Base-by-base conservation (phyloP, 1,140 invertebrate species). In the Micrasema minimum region DNA sequence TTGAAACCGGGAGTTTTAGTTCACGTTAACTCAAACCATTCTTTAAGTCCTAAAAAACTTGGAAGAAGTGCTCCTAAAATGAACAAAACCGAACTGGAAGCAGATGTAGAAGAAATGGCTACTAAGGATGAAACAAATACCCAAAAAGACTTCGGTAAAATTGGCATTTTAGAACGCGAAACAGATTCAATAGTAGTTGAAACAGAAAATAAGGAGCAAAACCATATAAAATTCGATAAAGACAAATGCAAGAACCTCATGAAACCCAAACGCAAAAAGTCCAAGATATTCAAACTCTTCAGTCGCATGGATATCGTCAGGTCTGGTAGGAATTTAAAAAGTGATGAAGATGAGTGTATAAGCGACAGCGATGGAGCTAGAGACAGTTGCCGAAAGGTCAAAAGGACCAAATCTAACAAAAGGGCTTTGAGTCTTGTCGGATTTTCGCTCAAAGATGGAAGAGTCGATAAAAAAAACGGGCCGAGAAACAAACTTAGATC, bases 1-100 rank as follows among this genome's bases (percentile, higher is more conserved):
- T 83, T 95, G 66, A 91, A 93, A 77, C 93, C 94, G 1, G 94
- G 93, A 26, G 93, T 96, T 46, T 85, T 95, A 76, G 91, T 95
- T 48, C 93, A 95, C 81, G 91, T 95, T 38, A 94, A 94, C 75
- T 84, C 83, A 12, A 85, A 83, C 71, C 83, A 84, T 59, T 83
- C 83, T 1, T 72, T 85, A 0, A 84, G 83, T 77, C 83, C 83
- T 23, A 85, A 85, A 77, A 85, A 84, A 75, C 80, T 82, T 76
- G 79, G 80, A 0, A 59, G 82, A 76, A 75, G 46, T 66, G 26
- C 70, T 16, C 75, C 76, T 67, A 71, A 65, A 38, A 64, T 68
- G n/a, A 76, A 74, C 38, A 72, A 66, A 61, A 67, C 77, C 43
- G 57, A 64, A 67, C 61, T 46, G 18, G 62, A 76, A 14, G 75